Conservation (phyloP, 2,888 invertebrate species). For the Pterostichus madidus region DNA sequence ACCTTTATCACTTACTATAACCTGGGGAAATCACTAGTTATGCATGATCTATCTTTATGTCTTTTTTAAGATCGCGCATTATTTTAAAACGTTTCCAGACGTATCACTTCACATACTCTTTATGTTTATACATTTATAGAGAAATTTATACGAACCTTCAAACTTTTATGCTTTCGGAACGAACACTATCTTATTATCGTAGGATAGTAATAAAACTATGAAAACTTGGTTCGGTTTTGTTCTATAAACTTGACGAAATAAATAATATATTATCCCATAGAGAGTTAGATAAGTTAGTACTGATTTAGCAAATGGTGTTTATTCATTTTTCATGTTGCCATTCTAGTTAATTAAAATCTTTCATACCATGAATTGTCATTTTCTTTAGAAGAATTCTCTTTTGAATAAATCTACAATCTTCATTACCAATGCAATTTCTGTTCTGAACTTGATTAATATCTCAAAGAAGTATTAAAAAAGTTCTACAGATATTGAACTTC, state of each 20-base stretch:
- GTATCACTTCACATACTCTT: conserved; percentile 23
- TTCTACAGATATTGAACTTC: not conserved
- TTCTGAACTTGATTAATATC: conserved; percentile 5
- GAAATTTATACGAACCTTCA: conserved; percentile 5
- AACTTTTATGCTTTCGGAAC: conserved; percentile 1
- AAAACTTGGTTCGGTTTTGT: too few species aligned
- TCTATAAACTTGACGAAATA: too few species aligned
- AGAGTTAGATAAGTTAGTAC: not conserved
- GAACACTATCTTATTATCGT: too few species aligned
- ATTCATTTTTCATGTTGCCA: not conserved
- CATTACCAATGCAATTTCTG: conserved; percentile 2
- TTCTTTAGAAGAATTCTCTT: not conserved
- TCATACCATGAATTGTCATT: not conserved
- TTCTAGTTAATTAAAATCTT: not conserved
- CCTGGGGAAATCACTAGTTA: conserved; percentile 19
- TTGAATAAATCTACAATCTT: not conserved
- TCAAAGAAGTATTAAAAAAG: conserved; percentile 12
- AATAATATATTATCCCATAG: too few species aligned
- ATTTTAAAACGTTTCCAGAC: conserved; percentile 5
- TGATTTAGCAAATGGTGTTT: not conserved
- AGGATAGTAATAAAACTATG: too few species aligned
- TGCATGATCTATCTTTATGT: conserved; percentile 57
- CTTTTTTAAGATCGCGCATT: conserved; percentile 39
- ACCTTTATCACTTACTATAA: conserved; percentile 37
- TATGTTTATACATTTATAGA: conserved; percentile 37